Evolutionary conservation across 2,797 vertebrate genomes (phyloP), one percentile per base, ranked within the genome.

Genomic region (Halcyon chelicuti): DNA sequence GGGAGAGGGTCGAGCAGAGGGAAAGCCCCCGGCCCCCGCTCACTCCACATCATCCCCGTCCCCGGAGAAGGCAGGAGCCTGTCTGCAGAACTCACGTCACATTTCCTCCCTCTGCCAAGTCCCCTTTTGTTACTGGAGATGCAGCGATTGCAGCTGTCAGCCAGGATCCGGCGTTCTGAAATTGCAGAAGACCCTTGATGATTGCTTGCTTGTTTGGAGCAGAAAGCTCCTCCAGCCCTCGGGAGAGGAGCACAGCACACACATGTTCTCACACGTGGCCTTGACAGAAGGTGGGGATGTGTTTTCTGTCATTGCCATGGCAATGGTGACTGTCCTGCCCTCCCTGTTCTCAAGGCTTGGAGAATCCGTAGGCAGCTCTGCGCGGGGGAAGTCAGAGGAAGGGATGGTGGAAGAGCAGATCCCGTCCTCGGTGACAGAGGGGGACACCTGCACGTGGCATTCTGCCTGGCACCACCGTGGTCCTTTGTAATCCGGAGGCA

Each of bases 301-400:
- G 90, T 67, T 82, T 81, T 13, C 52, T 89, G 78, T 14, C 79
- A 90, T 91, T 93, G 13, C 96, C 90, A 86, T 94, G 94, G 94
- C 81, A 5, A 87, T 86, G 83, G 62, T 44, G 85, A 16, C 93
- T 65, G 62, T 79, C 86, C 84, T 77, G 23, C 49, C 81, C 85
- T 88, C 86, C 72, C 39, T 67, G 47, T 20, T 67, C 25, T 14
- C 75, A 6, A 14, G 83, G 73, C 79, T 82, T 9, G 31, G 58
- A 31, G 94, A 8, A 42, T 78, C 86, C 17, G 3, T 42, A 37
- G 82, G 87, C 81, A 58, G 89, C 52, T 73, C 29, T 4, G 28
- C 12, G 0, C 9, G 71, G 42, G 70, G 62, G 85, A 15, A 44
- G 6, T 5, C 44, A 23, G 62, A 49, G 85, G 37, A 63, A 14